Conservation (phyloP, 2,888 invertebrate genomes). For the Harpalus rufipes region DNA sequence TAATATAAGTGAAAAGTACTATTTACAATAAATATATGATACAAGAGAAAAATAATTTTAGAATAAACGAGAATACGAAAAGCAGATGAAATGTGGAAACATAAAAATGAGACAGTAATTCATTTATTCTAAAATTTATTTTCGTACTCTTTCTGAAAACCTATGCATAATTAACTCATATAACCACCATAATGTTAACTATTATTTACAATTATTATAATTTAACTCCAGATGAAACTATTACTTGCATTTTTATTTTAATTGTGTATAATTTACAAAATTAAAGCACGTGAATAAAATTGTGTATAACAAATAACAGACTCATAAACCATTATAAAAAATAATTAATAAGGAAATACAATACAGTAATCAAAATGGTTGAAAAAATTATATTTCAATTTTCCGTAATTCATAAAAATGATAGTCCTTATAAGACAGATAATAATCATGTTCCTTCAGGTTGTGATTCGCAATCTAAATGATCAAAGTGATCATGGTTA, state of each 20-base stretch:
- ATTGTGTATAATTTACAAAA: neutral
- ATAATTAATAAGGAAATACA: no score
- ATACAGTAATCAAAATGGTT: no score
- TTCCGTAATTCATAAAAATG: no score
- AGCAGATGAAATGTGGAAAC: slow-evolving; percentile 6
- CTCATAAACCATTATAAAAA: neutral
- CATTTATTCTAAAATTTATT: slow-evolving; percentile 40
- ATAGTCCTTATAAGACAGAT: no score
- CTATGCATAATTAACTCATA: neutral
- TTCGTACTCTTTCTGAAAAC: slow-evolving; percentile 11
- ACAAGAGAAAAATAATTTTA: slow-evolving; percentile 28
- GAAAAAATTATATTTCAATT: no score
- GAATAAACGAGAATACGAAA: slow-evolving; percentile 16
- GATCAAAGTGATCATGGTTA: no score
- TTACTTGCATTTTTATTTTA: neutral
- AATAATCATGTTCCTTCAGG: no score
- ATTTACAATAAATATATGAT: slow-evolving; percentile 29
- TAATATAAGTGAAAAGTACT: slow-evolving; percentile 69
- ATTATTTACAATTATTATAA: slow-evolving; percentile 2
- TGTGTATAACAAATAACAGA: neutral
- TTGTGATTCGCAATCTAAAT: no score
- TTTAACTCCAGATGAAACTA: neutral
- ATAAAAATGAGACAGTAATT: neutral
- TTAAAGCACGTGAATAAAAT: neutral
- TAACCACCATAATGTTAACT: neutral